A percentile compares a stretch with the other conserved stretches of the same genome.
Conservation (phyloP, 2,888 invertebrate species). For the Polietes domitor region DNA sequence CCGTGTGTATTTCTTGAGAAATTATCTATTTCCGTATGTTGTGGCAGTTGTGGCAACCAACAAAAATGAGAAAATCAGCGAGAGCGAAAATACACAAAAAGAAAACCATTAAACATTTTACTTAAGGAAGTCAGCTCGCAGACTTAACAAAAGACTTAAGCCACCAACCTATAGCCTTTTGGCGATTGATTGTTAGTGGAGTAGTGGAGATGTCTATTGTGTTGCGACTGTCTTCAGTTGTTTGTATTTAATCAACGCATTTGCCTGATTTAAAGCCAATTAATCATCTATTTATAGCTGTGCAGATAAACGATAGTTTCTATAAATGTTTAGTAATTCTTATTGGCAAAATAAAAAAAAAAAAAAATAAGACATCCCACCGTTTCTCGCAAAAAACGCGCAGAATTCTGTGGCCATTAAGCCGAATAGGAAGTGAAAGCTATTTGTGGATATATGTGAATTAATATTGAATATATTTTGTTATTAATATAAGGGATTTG, state of each 20-base stretch:
- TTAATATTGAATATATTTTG: no score
- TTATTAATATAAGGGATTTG: no score
- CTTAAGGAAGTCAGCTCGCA: constrained; percentile 49
- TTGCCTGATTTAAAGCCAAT: background rate
- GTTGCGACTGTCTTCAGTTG: background rate
- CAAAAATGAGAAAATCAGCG: background rate
- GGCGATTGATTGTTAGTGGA: no score
- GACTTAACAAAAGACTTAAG: constrained; percentile 42
- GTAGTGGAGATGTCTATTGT: background rate
- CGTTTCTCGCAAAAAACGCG: no score
- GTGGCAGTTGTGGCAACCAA: constrained; percentile 13
- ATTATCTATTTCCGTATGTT: constrained; percentile 53
- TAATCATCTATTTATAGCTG: background rate
- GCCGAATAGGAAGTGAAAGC: no score
- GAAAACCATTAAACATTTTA: constrained; percentile 42
- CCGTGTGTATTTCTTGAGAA: constrained; percentile 45
- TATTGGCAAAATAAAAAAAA: background rate
- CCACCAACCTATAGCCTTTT: constrained; percentile 26
- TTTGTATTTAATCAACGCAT: background rate
- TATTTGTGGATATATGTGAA: no score
- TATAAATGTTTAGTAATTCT: background rate
- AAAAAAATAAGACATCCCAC: no score
- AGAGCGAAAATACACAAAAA: background rate
- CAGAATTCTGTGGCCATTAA: no score
- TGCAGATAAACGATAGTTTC: background rate